Evolutionary conservation across 2,113 vertebrate species (phyloP).

Genomic region (Oxygymnocypris stewartii): DNA sequence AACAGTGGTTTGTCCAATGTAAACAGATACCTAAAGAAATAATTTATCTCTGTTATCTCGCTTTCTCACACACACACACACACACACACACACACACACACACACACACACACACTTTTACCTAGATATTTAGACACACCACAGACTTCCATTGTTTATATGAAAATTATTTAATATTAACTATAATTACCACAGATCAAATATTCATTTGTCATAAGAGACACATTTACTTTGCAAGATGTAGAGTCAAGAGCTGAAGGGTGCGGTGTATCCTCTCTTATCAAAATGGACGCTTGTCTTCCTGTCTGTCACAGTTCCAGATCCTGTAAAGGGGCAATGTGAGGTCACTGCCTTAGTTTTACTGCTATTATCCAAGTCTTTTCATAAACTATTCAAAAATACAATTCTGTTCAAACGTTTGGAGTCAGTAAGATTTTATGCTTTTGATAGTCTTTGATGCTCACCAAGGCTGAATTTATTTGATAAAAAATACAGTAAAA

Average conservation of each 20-base stretch:
- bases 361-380: background rate
- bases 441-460: too few species aligned
- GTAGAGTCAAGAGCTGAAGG: background rate
- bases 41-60: background rate
- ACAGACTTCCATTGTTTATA: background rate
- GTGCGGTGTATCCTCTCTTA: constrained; percentile 14
- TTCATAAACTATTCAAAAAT: background rate
- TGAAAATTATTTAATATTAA: background rate
- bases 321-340: background rate
- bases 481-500: too few species aligned
- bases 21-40: constrained; percentile 29
- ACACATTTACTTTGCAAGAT: background rate
- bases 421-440: too few species aligned
- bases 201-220: background rate
- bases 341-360: background rate
- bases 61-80: too few species aligned
- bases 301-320: constrained; percentile 23
- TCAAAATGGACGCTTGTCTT: constrained; percentile 38
- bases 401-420: too few species aligned
- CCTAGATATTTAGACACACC: background rate
- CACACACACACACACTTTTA: background rate
- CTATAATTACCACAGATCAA: background rate
- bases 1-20: background rate
- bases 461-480: too few species aligned
- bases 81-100: too few species aligned